Percentiles rank a stretch among this genome's conserved stretches.
phyloP scores from a whole-genome alignment of 2,888 invertebrate genomes.

The Drosophila macrospina region DNA sequence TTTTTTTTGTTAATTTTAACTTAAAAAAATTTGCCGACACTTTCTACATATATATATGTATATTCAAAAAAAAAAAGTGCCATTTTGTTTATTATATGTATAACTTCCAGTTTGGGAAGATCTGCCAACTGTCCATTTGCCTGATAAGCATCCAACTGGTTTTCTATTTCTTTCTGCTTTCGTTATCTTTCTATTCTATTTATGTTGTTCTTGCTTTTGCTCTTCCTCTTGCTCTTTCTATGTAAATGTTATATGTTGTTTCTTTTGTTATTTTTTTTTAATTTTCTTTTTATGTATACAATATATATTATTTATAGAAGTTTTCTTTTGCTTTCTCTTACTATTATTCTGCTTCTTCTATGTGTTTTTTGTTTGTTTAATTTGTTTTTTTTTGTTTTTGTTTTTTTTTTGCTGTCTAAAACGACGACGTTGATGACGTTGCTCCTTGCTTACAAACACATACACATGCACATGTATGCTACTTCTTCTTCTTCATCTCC shows the following conservation, averaged over 20 bases:
- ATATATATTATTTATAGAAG: conserved; percentile 64
- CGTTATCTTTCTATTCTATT: background rate
- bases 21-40: conserved; percentile 75
- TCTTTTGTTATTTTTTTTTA: conserved; percentile 18
- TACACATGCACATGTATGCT: background rate
- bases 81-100: conserved; percentile 14
- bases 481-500: background rate
- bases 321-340: conserved; percentile 26
- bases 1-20: conserved; percentile 71
- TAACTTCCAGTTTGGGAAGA: conserved; percentile 19
- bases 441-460: conserved; percentile 25
- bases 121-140: conserved; percentile 8
- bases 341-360: conserved; percentile 15
- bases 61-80: conserved; percentile 14
- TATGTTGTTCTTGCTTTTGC: background rate
- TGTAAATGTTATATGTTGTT: conserved; percentile 52
- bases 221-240: conserved; percentile 26
- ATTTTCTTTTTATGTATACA: conserved; percentile 47
- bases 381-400: conserved; percentile 26
- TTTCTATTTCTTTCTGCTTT: background rate
- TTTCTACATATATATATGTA: conserved; percentile 39
- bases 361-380: conserved; percentile 25
- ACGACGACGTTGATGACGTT: conserved; percentile 62
- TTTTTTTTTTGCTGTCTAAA: conserved; percentile 57
- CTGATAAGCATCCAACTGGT: conserved; percentile 8